Percentiles rank a stretch among this genome's conserved stretches.
Conservation (phyloP, 2,797 vertebrate genomes). For the Falco naumanni region DNA sequence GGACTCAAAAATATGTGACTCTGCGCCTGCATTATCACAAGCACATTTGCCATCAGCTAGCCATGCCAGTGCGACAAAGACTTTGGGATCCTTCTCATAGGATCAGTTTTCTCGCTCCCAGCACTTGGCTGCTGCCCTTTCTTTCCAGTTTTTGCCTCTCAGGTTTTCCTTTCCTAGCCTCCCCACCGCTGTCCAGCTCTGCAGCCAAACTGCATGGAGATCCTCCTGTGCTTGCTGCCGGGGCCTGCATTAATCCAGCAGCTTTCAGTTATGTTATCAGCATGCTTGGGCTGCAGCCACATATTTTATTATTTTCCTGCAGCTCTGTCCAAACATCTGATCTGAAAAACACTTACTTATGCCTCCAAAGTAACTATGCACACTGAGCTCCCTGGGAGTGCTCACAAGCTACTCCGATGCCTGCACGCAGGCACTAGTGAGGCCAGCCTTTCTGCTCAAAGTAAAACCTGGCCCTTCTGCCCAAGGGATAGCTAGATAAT, state of each 20-base stretch:
- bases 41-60: neutral
- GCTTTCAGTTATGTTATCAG: conserved; percentile 8
- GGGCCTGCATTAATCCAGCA: neutral
- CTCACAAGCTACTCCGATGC: neutral
- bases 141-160: neutral
- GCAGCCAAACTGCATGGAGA: neutral
- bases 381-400: neutral
- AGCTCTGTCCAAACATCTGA: neutral
- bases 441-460: neutral
- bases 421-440: neutral
- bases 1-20: neutral
- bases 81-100: neutral
- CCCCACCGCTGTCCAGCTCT: neutral
- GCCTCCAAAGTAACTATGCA: neutral
- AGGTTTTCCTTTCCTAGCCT: neutral
- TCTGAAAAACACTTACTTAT: neutral
- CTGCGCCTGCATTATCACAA: neutral
- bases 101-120: neutral
- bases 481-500: neutral
- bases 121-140: neutral
- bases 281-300: neutral
- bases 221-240: neutral
- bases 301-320: neutral
- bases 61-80: neutral
- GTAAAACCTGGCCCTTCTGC: neutral